Percentiles rank a stretch among this genome's conserved stretches.
phyloP scores from a whole-genome alignment of 2,888 invertebrate genomes.

The Pandemis heparana region DNA sequence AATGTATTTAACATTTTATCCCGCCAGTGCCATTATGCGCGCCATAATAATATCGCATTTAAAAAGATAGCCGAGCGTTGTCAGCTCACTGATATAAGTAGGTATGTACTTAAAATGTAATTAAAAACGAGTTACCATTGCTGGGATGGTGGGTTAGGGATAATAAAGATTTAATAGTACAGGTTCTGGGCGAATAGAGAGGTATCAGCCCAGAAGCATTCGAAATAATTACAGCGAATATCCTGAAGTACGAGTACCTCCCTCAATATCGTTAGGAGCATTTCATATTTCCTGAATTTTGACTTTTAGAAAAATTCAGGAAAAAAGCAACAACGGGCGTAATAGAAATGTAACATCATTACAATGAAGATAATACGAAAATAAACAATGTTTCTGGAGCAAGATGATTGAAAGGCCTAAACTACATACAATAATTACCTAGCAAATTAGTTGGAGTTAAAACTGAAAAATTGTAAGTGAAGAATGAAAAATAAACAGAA shows the following conservation, averaged over 20 bases:
- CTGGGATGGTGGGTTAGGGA: slow-evolving; percentile 55
- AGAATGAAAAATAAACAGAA: slow-evolving; percentile 45
- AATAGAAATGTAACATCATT: neutral
- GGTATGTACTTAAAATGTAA: slow-evolving; percentile 70
- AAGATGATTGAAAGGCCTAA: neutral
- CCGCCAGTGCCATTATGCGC: neutral
- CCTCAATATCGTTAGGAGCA: neutral
- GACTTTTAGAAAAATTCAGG: neutral
- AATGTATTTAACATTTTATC: slow-evolving; percentile 7
- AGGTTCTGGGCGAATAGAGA: slow-evolving; percentile 57
- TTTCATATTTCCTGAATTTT: neutral
- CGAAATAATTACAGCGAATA: slow-evolving; percentile 34
- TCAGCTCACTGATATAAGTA: slow-evolving; percentile 53
- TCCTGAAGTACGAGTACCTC: neutral
- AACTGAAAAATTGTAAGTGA: slow-evolving; percentile 33
- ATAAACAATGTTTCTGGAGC: neutral
- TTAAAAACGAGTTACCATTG: slow-evolving; percentile 73
- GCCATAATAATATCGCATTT: slow-evolving; percentile 31
- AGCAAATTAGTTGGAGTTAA: slow-evolving; percentile 5
- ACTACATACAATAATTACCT: neutral
- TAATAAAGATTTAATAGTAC: slow-evolving; percentile 73
- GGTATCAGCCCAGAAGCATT: slow-evolving; percentile 31
- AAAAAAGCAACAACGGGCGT: neutral
- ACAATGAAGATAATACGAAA: neutral
- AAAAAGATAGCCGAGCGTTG: slow-evolving; percentile 25